phyloP scores from a whole-genome alignment of 1,140 invertebrate genomes.

The Reticulitermes speratus region DNA sequence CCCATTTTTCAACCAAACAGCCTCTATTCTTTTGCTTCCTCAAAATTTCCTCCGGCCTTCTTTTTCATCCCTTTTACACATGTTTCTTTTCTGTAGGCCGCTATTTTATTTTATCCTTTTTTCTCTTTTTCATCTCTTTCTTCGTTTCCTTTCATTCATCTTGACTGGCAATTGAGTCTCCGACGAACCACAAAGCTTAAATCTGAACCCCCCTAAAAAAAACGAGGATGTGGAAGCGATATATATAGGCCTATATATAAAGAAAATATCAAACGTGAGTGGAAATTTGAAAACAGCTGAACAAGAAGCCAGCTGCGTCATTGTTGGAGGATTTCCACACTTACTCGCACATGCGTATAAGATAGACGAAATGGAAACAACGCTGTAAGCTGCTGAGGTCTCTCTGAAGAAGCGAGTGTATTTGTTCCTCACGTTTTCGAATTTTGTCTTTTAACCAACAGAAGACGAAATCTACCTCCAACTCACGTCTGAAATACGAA shows the following conservation, averaged over 20 bases:
- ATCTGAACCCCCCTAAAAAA: neutral
- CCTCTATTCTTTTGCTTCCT: neutral
- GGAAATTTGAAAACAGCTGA: neutral
- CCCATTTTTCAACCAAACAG: neutral
- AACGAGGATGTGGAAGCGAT: neutral
- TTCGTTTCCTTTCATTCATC: neutral
- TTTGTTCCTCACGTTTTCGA: neutral
- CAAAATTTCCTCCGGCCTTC: neutral
- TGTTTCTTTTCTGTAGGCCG: neutral
- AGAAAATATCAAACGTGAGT: constrained; percentile 13
- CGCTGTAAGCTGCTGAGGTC: neutral
- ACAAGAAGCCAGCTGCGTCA: neutral
- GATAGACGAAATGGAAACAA: neutral
- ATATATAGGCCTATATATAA: neutral
- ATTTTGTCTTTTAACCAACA: neutral
- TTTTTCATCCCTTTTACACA: neutral
- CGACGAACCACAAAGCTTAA: constrained; percentile 8
- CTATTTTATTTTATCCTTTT: neutral
- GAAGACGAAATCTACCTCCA: neutral
- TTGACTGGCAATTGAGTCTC: constrained; percentile 14
- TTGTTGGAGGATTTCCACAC: neutral
- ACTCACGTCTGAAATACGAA: neutral
- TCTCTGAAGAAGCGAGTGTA: neutral
- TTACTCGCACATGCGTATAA: neutral
- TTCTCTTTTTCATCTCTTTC: neutral